Base-by-base conservation (phyloP, 2,113 vertebrate species). In the Oryzias melastigma region DNA sequence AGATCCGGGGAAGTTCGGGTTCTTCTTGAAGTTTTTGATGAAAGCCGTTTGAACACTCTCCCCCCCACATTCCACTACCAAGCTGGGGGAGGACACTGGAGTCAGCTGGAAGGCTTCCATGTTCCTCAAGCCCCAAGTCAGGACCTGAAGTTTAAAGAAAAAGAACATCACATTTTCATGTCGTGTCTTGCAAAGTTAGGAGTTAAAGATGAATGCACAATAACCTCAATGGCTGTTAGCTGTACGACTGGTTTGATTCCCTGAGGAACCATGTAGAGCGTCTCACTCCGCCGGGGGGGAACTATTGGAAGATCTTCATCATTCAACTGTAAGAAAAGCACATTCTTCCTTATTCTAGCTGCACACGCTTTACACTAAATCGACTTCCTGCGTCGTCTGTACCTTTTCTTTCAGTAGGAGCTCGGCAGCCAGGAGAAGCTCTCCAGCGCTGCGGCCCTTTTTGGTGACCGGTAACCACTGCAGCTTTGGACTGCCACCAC, bases 111-210 rank as follows among this genome's bases (percentile, higher is more conserved):
- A 99, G 62, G 89, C 94, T 86, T 96, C 98, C 96, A 99, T 98
- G 86, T 99, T 99, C 81, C 97, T 92, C 82, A 99, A 84, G 5
- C 97, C 97, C 97, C 97, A 99, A 52, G 95, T 94, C 80, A 99
- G 88, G 74, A 99, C 93, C 97, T 99, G 73, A 22, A 40, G 24
- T 18, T 19, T 68, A 24, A 68, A 0, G 45, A 45, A 58, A n/a
- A 20, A 18, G 58, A 13, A 10, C 48, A 27, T 5, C 25, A 4
- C 5, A 27, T 5, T 27, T 27, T 27, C 22, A 68, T 75, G 74
- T 69, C 64, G 58, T 42, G 54, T 74, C 66, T 40, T 55, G 72
- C 42, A n/a, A 27, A 27, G 17, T 69, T 18, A 19, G 12, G 25
- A 8, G 45, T 40, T 14, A 5, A 2, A 29, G 16, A 58, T 54